These are phyloP conservation scores for Polyodon spathula DNA, from an alignment of 2,113 vertebrate genomes.

Conservation along the genomic window DNA sequence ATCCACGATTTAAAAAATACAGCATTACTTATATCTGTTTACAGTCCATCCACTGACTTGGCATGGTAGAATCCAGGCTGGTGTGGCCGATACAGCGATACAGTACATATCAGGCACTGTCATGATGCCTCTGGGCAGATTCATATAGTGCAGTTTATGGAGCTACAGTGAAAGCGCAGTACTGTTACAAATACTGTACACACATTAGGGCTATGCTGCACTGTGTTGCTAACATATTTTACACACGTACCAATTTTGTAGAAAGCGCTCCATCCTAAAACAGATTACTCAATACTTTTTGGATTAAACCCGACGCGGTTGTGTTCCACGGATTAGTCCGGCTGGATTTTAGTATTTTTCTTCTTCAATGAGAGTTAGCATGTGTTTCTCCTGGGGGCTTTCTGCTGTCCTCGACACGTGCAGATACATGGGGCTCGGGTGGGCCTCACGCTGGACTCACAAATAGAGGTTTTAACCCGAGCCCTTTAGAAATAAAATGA, in stretches of 20 bases:
- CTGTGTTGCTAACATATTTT: too few relatives aligned
- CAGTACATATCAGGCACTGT: too few relatives aligned
- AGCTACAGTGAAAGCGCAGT: too few relatives aligned
- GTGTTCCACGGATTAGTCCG: slow-evolving; percentile 11
- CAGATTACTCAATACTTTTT: slow-evolving; percentile 17
- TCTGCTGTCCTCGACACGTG: slow-evolving; percentile 44
- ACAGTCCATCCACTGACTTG: too few relatives aligned
- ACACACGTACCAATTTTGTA: slow-evolving; percentile 1
- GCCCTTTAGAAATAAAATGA: slow-evolving; percentile 35
- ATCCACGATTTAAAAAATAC: too few relatives aligned
- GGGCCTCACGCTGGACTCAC: slow-evolving; percentile 45
- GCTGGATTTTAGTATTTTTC: slow-evolving; percentile 1
- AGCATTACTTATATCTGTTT: too few relatives aligned
- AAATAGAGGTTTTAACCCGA: slow-evolving; percentile 47
- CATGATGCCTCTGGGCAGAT: too few relatives aligned
- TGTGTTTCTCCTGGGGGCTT: slow-evolving; percentile 29
- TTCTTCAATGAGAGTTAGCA: slow-evolving; percentile 25
- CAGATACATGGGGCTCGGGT: slow-evolving; percentile 40
- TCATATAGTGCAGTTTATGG: too few relatives aligned
- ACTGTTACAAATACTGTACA: too few relatives aligned
- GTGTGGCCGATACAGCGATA: too few relatives aligned
- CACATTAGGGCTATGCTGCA: too few relatives aligned
- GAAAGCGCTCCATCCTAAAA: slow-evolving; percentile 18
- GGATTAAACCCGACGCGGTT: slow-evolving; percentile 16
- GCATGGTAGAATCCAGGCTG: too few relatives aligned